Evolutionary conservation across 2,888 invertebrate genomes (phyloP).

Genomic region (Pterostichus niger): DNA sequence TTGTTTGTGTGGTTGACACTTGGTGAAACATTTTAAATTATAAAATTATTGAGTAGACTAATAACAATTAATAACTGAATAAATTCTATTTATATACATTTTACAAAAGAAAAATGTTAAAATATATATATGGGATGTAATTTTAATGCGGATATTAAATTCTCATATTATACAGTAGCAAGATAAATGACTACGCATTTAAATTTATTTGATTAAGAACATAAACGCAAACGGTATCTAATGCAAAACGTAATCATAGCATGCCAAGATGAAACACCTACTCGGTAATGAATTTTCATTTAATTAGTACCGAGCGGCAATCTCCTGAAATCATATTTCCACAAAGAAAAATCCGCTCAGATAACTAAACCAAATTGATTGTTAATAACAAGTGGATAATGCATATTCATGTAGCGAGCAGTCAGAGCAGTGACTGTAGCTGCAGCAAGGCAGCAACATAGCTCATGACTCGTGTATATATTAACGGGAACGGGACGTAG

Average conservation of each 20-base stretch:
- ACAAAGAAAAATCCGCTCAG: constrained; percentile 32
- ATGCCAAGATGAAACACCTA: constrained; percentile 57
- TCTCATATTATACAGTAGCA: constrained; percentile 29
- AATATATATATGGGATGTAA: constrained; percentile 37
- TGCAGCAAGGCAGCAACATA: neutral
- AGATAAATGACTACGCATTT: constrained; percentile 53
- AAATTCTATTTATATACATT: constrained; percentile 28
- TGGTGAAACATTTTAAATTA: too few species aligned
- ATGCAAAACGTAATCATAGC: constrained; percentile 55
- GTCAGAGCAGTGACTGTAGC: neutral
- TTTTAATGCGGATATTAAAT: constrained; percentile 58
- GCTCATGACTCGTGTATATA: neutral
- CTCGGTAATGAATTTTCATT: constrained; percentile 62
- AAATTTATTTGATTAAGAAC: constrained; percentile 63
- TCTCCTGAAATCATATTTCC: constrained; percentile 41
- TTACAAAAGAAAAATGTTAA: constrained; percentile 8
- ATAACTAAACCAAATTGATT: constrained; percentile 57
- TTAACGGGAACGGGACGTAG: constrained; percentile 18
- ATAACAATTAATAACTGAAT: constrained; percentile 12
- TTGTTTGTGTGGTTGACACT: too few species aligned
- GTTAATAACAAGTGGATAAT: constrained; percentile 59
- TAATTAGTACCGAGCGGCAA: constrained; percentile 43
- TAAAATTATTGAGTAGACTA: neutral
- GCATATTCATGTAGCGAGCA: constrained; percentile 56
- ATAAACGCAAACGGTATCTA: constrained; percentile 54